Percentiles rank a stretch among this genome's conserved stretches.
Evolutionary conservation across 2,888 invertebrate species (phyloP).

Genomic region (Orchesellides sinensis): DNA sequence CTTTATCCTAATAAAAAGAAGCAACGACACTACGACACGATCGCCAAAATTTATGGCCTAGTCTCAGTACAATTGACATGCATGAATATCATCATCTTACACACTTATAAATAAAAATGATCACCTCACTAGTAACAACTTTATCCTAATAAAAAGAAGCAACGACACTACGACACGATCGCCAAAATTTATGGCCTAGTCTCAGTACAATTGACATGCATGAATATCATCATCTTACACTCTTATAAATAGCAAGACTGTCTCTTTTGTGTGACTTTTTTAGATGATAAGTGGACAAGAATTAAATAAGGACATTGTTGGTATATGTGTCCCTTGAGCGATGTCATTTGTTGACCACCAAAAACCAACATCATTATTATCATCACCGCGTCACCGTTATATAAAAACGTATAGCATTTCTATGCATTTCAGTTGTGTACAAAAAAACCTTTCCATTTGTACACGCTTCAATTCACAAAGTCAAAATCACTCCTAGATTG

Average conservation of each 20-base stretch:
- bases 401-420: not conserved
- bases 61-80: constrained; percentile 17
- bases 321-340: constrained; percentile 53
- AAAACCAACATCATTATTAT: constrained; percentile 39
- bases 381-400: not conserved
- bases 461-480: not conserved
- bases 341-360: constrained; percentile 60
- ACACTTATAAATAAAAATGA: not conserved
- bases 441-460: not conserved
- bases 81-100: not conserved
- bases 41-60: constrained; percentile 29
- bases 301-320: constrained; percentile 5
- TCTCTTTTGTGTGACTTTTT: constrained; percentile 4
- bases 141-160: not conserved
- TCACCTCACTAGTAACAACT: too few relatives aligned
- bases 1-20: not conserved
- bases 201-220: constrained; percentile 17
- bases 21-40: not conserved
- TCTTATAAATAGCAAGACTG: not conserved
- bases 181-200: constrained; percentile 30
- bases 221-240: not conserved
- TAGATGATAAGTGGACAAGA: not conserved
- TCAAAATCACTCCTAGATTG: not conserved
- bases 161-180: not conserved
- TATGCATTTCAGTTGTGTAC: not conserved